Evolutionary conservation across 2,113 vertebrate genomes (phyloP).

Genomic region (Corythornis madagascariensis): DNA sequence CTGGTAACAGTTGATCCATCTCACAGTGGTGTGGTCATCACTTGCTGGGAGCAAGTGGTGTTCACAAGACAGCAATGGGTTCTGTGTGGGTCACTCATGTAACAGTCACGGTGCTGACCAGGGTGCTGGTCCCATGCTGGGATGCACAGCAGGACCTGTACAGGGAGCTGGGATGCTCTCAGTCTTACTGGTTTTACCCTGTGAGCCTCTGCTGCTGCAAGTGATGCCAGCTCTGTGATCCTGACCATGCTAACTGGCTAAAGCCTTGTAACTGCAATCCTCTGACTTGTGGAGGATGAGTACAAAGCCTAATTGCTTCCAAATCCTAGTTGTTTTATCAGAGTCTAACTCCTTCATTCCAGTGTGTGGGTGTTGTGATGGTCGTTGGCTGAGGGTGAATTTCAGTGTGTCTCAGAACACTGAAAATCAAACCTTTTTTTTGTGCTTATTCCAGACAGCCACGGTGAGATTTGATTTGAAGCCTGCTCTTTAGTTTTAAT

Average conservation of each 20-base stretch:
- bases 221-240: background rate
- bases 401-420: background rate
- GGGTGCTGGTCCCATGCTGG: too few relatives aligned
- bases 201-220: background rate
- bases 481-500: background rate
- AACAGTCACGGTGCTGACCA: fast-evolving
- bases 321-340: background rate
- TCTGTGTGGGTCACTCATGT: fast-evolving
- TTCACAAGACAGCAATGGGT: background rate
- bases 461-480: background rate
- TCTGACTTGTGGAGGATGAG: background rate
- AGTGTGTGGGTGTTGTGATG: background rate
- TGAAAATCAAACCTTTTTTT: background rate
- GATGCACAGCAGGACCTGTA: background rate
- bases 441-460: background rate
- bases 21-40: background rate
- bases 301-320: background rate
- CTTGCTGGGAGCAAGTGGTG: background rate
- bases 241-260: background rate
- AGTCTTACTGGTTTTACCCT: background rate
- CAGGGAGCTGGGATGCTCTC: background rate
- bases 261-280: background rate
- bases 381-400: background rate
- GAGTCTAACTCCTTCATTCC: background rate
- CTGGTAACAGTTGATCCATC: background rate